phyloP scores from a whole-genome alignment of 2,113 vertebrate genomes.

The Grammomys dolichurus region DNA sequence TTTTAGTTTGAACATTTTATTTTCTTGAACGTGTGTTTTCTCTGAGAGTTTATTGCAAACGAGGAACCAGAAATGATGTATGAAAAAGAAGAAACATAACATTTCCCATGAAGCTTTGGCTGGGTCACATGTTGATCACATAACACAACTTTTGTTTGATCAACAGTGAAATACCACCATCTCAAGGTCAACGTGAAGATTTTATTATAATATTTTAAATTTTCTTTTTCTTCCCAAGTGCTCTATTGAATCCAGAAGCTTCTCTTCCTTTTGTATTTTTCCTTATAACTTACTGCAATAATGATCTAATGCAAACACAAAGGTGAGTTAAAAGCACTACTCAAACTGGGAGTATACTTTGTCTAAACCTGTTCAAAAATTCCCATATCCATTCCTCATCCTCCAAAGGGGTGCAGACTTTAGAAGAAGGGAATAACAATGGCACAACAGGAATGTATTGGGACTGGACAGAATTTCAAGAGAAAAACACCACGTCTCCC shows the following conservation, averaged over 20 bases:
- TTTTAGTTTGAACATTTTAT: constrained; percentile 85
- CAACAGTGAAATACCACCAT: constrained; percentile 39
- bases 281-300: neutral
- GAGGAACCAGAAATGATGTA: constrained; percentile 68
- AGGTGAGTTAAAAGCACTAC: neutral
- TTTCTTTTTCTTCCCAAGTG: neutral
- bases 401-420: neutral
- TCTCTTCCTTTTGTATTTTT: neutral
- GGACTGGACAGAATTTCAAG: rapidly evolving
- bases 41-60: constrained; percentile 75
- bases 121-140: constrained; percentile 60
- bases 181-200: constrained; percentile 57
- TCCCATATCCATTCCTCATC: neutral
- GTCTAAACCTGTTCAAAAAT: neutral
- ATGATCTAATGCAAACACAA: neutral
- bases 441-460: neutral
- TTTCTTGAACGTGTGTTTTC: constrained; percentile 81
- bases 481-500: neutral
- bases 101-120: constrained; percentile 65
- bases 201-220: neutral
- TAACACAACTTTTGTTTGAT: constrained; percentile 42
- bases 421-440: neutral
- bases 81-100: constrained; percentile 54
- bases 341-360: neutral
- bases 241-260: neutral